Conservation (phyloP, 2,888 invertebrate genomes). For the Drosophila pseudotalamancana region DNA sequence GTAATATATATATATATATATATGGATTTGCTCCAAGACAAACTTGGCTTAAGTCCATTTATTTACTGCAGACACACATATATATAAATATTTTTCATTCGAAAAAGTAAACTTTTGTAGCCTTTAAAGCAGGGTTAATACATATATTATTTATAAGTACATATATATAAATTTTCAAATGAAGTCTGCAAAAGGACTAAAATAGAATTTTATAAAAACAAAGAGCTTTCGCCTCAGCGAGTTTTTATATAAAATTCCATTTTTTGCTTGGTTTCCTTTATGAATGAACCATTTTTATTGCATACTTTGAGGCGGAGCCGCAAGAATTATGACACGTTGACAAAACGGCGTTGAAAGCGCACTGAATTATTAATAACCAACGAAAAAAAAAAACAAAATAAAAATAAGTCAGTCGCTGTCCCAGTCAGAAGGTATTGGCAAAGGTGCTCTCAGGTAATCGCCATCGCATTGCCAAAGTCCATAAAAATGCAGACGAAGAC, state of each 20-base stretch:
- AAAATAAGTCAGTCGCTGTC: slow-evolving; percentile 17
- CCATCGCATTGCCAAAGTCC: slow-evolving; percentile 19
- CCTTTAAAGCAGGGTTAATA: too few species aligned
- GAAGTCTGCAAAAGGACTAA: slow-evolving; percentile 19
- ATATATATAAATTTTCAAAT: too few species aligned
- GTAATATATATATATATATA: too few species aligned
- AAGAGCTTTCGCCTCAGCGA: background rate
- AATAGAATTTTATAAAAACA: slow-evolving; percentile 9
- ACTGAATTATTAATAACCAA: slow-evolving; percentile 78
- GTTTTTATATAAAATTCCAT: background rate
- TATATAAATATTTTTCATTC: too few species aligned
- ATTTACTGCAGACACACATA: too few species aligned
- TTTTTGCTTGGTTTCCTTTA: slow-evolving; percentile 6
- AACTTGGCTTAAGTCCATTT: too few species aligned
- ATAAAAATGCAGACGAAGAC: slow-evolving; percentile 42
- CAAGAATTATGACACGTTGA: slow-evolving; percentile 65
- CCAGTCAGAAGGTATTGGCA: background rate
- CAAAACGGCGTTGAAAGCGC: slow-evolving; percentile 66
- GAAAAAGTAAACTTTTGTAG: too few species aligned
- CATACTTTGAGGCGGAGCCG: slow-evolving; percentile 61
- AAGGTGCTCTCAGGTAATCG: background rate
- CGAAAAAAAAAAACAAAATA: slow-evolving; percentile 26
- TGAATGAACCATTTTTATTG: slow-evolving; percentile 39
- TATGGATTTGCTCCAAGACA: too few species aligned
- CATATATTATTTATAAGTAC: too few species aligned